These are phyloP conservation scores for Leucoraja ocellata DNA, from an alignment of 2,797 vertebrate genomes.

Conservation along the genomic window DNA sequence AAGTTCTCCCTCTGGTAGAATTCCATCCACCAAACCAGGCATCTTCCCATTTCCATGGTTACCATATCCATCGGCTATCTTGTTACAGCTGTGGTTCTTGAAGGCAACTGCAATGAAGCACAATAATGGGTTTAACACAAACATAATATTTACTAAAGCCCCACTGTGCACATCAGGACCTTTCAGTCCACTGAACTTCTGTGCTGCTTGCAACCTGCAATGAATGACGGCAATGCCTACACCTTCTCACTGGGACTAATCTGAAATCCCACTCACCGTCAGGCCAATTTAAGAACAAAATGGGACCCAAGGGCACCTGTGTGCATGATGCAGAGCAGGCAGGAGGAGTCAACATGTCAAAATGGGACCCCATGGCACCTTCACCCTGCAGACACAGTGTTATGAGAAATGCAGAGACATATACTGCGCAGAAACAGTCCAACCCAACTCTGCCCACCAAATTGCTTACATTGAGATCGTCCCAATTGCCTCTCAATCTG, in stretches of 20 bases:
- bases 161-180: not conserved
- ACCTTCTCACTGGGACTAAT: constrained; percentile 3
- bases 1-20: constrained; percentile 27
- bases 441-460: no score
- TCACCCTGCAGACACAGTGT: not conserved
- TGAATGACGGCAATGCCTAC: constrained; percentile 3
- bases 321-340: not conserved
- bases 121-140: constrained; percentile 20
- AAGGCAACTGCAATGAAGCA: constrained; percentile 30
- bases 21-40: not conserved
- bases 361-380: no score
- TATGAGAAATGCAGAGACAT: not conserved
- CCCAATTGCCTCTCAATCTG: no score
- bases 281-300: not conserved
- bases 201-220: not conserved
- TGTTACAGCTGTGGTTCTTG: constrained; percentile 22
- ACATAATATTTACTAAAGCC: constrained; percentile 20
- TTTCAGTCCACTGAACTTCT: not conserved
- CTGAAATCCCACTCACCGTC: not conserved
- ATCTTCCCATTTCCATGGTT: constrained; percentile 10
- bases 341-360: not conserved
- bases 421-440: no score
- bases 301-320: not conserved
- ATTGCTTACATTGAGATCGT: no score
- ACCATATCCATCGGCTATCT: not conserved